Evolutionary conservation across 1,140 invertebrate species (phyloP), one percentile per base, ranked within the genome.

Genomic region (Aphelinus certus): DNA sequence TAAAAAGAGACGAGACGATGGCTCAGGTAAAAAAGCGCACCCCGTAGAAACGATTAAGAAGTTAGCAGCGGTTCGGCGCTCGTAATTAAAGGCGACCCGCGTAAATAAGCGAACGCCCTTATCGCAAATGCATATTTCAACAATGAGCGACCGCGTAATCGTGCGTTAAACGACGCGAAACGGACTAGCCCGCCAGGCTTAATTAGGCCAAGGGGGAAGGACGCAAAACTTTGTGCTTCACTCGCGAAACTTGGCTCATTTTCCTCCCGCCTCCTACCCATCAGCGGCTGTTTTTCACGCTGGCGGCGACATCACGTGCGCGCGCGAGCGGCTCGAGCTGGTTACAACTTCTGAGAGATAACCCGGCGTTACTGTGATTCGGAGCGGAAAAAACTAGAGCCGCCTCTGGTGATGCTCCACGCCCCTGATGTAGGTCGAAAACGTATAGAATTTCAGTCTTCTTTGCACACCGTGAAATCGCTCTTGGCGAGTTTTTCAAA

Each of bases 81-180:
- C 26, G 26, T 60, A 60, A 60, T 60, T 60, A 60, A 60, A 60
- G 58, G 6, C 42, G 0, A 43, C 26, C 58, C 61, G 61, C 61
- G 47, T 48, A 63, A 63, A 47, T 63, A 63, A 63, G 46, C 46
- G 64, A 26, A 6, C 55, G 65, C 26, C 46, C 46, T 58, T 47
- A 48, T 47, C 66, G 61, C 60, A n/a, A 63, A 53, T 71, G 49
- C 60, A 63, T 63, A 71, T 71, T 62, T 55, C 7, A 71, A 62
- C 60, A 53, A 71, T 71, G 48, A 62, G 60, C 69, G 42, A 26
- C 63, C 47, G 42, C 60, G 48, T 71, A 71, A 71, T 71, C 60
- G 58, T 63, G 58, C 69, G 69, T 71, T 71, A 71, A 71, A 71
- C 47, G 68, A 70, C 46, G 48, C 26, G 51, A 70, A 70, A 70